These are phyloP conservation scores for Melanaphis sacchari DNA, from an alignment of 1,140 invertebrate species.

Conservation along the genomic window DNA sequence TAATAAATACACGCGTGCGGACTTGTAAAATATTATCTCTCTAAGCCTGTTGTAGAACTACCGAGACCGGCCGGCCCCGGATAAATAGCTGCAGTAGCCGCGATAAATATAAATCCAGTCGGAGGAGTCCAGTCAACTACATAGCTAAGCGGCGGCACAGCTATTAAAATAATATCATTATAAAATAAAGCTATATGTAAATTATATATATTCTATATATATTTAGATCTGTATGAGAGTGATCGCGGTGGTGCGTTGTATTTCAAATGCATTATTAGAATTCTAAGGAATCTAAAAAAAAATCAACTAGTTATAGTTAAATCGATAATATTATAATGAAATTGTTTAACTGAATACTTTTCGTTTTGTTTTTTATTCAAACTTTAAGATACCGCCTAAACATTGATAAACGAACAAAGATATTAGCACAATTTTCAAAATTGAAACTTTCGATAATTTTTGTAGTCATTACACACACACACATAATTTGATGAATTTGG, in stretches of 20 bases:
- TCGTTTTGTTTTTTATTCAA: not conserved
- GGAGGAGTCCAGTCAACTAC: not conserved
- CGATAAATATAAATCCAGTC: not conserved
- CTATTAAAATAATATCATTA: conserved; percentile 17
- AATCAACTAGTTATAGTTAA: not conserved
- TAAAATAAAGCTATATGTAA: not conserved
- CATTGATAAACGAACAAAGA: no score
- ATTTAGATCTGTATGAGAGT: not conserved
- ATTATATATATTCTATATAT: not conserved
- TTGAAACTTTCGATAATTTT: not conserved
- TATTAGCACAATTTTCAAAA: not conserved
- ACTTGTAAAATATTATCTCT: conserved; percentile 14
- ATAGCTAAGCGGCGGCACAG: not conserved
- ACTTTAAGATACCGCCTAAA: not conserved
- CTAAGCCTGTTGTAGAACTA: not conserved
- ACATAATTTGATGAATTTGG: not conserved
- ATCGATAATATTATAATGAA: not conserved
- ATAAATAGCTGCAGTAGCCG: not conserved
- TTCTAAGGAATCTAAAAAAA: not conserved
- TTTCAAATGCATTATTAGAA: not conserved
- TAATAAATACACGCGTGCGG: not conserved
- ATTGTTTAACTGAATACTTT: not conserved
- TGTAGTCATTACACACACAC: not conserved
- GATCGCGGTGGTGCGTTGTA: not conserved
- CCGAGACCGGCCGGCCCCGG: not conserved